A percentile compares a stretch with the other conserved stretches of the same genome.
Evolutionary conservation across 2,888 invertebrate genomes (phyloP).

Genomic region (Lepidonotus clava): DNA sequence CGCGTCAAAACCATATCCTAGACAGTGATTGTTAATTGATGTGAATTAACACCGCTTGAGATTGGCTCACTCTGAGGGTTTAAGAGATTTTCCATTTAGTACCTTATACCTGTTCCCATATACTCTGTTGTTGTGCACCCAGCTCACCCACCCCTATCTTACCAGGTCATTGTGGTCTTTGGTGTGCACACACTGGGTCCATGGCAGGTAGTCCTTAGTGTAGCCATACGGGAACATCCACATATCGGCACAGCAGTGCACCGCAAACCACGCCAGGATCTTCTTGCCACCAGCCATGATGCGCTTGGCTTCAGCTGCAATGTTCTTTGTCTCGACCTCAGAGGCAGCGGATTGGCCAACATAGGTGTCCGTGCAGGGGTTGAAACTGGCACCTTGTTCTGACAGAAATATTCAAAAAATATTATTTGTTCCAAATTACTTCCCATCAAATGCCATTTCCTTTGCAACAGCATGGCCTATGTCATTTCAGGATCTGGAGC

Average conservation of each 20-base stretch:
- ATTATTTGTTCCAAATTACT: no score
- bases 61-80: no score
- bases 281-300: background rate
- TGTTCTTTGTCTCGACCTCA: background rate
- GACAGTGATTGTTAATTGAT: no score
- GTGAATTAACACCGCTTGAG: no score
- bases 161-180: background rate
- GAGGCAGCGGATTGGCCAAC: background rate
- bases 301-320: background rate
- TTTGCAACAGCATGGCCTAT: no score
- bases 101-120: no score
- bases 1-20: no score
- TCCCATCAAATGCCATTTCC: no score
- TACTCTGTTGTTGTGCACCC: background rate
- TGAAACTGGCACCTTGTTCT: background rate
- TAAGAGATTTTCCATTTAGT: no score
- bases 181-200: background rate
- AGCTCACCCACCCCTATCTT: background rate
- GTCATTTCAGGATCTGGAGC: no score
- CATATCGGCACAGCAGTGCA: background rate
- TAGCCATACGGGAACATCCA: slow-evolving; percentile 1
- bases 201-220: background rate
- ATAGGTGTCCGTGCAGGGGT: background rate
- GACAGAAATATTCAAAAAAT: background rate
- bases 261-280: background rate